These are phyloP conservation scores for Plecturocebus donacophilus DNA, from an alignment of 2,113 vertebrate genomes.

Conservation along the genomic window DNA sequence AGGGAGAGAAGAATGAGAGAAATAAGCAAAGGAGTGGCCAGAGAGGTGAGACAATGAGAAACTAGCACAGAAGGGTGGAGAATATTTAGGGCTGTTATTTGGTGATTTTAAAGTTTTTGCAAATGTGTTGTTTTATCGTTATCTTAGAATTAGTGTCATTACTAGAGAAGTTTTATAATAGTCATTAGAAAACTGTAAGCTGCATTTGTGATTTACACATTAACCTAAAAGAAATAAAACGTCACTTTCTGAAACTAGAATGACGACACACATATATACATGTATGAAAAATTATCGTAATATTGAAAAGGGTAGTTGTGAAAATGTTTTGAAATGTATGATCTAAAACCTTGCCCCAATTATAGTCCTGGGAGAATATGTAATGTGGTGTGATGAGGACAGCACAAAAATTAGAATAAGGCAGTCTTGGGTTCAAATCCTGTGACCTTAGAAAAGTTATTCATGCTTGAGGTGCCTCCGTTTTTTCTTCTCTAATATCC, in stretches of 20 bases:
- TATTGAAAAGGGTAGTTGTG: background rate
- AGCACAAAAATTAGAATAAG: background rate
- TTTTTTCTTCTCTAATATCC: background rate
- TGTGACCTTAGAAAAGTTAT: background rate
- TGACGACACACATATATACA: background rate
- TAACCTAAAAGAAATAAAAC: slow-evolving; percentile 15
- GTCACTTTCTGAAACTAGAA: background rate
- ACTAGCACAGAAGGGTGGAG: background rate
- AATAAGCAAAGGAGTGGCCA: background rate
- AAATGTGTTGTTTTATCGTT: background rate
- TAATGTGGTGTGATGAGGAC: background rate
- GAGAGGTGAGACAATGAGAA: background rate
- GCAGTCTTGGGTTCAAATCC: background rate
- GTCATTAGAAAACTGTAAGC: background rate
- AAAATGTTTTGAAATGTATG: background rate
- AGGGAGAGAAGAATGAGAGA: background rate
- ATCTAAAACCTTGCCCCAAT: background rate
- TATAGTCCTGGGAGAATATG: background rate
- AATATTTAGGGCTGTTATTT: background rate
- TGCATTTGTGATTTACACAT: background rate
- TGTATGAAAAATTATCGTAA: background rate
- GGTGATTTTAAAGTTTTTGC: slow-evolving; percentile 15
- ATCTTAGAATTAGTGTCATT: background rate
- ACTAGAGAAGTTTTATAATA: background rate
- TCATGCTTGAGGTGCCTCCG: background rate